These are phyloP conservation scores for Megaleporinus macrocephalus DNA, from an alignment of 2,113 vertebrate species.

Conservation along the genomic window DNA sequence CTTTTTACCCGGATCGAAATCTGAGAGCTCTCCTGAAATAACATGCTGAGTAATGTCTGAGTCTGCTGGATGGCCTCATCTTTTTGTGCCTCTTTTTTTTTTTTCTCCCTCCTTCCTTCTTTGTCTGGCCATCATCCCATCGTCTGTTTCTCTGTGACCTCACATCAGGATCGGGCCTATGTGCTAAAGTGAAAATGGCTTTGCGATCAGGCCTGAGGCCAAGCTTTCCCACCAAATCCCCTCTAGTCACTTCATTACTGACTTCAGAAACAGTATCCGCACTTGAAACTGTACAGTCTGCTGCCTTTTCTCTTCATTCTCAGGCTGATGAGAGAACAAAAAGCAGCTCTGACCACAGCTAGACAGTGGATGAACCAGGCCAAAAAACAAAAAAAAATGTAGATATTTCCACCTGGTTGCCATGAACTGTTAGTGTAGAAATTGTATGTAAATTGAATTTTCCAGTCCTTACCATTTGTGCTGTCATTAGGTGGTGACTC, in stretches of 20 bases:
- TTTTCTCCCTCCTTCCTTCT: constrained; percentile 19
- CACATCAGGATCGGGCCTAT: constrained; percentile 8
- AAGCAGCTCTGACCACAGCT: constrained; percentile 45
- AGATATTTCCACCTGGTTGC: constrained; percentile 35
- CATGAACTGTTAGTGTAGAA: constrained; percentile 21
- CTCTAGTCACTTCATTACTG: constrained; percentile 41
- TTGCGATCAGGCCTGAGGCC: constrained; percentile 28
- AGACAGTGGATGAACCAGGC: neutral
- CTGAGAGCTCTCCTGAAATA: constrained; percentile 68
- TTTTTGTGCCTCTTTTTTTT: constrained; percentile 30
- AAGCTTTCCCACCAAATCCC: constrained; percentile 36
- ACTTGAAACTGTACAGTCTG: constrained; percentile 1
- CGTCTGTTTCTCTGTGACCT: constrained; percentile 30
- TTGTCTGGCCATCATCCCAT: constrained; percentile 29
- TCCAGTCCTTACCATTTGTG: too few relatives aligned
- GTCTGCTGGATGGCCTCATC: constrained; percentile 60
- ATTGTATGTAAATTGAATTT: neutral
- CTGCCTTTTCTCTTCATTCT: constrained; percentile 14
- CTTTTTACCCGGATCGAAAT: constrained; percentile 60
- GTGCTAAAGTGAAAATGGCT: constrained; percentile 45
- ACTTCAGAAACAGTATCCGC: constrained; percentile 47
- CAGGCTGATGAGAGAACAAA: constrained; percentile 28
- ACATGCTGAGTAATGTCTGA: constrained; percentile 75
- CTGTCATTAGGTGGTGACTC: too few relatives aligned
- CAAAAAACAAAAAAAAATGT: constrained; percentile 45